Percentiles rank a stretch among this genome's conserved stretches.
These are phyloP conservation scores for Lytechinus variegatus DNA, from an alignment of 35 echinoderm and acorn worm genomes.

Conservation along the genomic window DNA sequence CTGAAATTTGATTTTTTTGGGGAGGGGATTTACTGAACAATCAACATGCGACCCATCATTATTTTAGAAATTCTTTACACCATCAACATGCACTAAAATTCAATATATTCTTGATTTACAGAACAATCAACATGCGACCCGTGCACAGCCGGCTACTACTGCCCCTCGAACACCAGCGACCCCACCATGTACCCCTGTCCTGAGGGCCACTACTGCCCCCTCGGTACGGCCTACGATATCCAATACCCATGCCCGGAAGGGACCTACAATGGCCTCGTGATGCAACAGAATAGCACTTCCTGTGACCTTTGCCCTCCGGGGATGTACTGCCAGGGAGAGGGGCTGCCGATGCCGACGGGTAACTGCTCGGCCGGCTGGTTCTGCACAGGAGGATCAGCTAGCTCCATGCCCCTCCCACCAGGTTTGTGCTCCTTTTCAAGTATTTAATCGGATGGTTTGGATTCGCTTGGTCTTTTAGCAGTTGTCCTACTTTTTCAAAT, in stretches of 20 bases:
- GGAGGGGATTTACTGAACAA: no score
- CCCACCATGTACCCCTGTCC: constrained; percentile 87
- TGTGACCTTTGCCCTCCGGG: constrained; percentile 97
- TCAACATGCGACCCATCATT: no score
- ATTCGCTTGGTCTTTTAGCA: no score
- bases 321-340: constrained; percentile 92
- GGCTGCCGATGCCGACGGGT: constrained; percentile 77
- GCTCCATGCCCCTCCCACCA: constrained; percentile 71
- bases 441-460: no score
- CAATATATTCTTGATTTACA: constrained; percentile 12
- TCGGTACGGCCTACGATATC: constrained; percentile 71
- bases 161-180: constrained; percentile 95
- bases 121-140: constrained; percentile 65
- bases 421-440: constrained; percentile 42
- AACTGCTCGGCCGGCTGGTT: constrained; percentile 97
- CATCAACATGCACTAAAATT: not conserved
- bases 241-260: constrained; percentile 92
- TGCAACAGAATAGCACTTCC: constrained; percentile 88
- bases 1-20: no score
- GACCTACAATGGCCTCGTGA: constrained; percentile 76
- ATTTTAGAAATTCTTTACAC: not conserved
- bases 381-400: constrained; percentile 81
- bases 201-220: constrained; percentile 88
- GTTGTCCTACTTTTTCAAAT: no score
- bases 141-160: constrained; percentile 82